These are phyloP conservation scores for Aplidium turbinatum DNA, from an alignment of 23 tunicate species.

Conservation along the genomic window DNA sequence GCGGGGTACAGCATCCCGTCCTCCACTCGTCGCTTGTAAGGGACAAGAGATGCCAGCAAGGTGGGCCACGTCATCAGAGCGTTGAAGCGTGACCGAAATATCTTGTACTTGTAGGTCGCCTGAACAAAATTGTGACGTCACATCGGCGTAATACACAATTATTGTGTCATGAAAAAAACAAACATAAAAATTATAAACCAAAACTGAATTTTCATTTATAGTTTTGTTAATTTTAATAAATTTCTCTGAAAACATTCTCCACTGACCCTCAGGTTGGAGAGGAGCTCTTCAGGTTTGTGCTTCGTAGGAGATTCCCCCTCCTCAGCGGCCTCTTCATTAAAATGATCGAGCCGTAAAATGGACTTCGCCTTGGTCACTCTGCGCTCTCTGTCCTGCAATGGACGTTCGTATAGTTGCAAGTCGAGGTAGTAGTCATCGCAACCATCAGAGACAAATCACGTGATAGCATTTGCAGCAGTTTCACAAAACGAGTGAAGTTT, in stretches of 20 bases:
- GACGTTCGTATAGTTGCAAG: too few species aligned
- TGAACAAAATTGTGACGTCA: too few species aligned
- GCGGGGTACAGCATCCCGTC: constrained; percentile 18
- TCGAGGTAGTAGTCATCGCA: too few species aligned
- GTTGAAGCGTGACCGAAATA: constrained; percentile 75
- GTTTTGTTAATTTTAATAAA: too few species aligned
- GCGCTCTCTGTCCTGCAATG: constrained; percentile 40
- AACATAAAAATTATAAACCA: too few species aligned
- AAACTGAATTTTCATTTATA: too few species aligned
- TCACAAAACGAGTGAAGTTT: too few species aligned
- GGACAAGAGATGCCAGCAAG: constrained; percentile 70
- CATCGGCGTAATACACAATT: too few species aligned
- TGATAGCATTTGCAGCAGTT: too few species aligned
- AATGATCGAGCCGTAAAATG: constrained; percentile 13
- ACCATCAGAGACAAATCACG: too few species aligned
- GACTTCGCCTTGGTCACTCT: constrained; percentile 48
- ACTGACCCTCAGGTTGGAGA: constrained; percentile 22
- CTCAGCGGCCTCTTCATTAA: background rate
- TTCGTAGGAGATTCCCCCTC: background rate
- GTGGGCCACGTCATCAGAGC: constrained; percentile 89
- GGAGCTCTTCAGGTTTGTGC: constrained; percentile 20
- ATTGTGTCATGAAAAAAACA: too few species aligned
- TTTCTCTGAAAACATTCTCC: too few species aligned
- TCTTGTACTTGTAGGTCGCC: constrained; percentile 57
- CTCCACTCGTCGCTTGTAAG: constrained; percentile 32